These are phyloP conservation scores for Triplophysa tibetana DNA, from an alignment of 2,113 vertebrate genomes.

Conservation along the genomic window DNA sequence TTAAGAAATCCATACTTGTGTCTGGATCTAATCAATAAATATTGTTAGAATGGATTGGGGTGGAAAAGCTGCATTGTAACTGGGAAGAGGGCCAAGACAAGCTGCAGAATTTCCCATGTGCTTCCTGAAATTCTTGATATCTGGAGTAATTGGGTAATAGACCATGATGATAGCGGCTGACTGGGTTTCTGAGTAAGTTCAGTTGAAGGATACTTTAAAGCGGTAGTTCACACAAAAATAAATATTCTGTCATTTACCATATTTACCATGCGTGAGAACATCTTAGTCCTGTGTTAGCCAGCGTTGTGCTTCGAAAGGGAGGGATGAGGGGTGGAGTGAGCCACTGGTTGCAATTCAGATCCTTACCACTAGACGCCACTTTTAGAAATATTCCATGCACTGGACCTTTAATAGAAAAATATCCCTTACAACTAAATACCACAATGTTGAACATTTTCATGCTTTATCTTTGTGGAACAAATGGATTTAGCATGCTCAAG, in stretches of 20 bases:
- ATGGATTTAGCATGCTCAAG: not conserved
- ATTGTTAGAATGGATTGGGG: conserved; percentile 21
- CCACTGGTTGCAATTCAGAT: no score
- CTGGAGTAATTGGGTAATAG: conserved; percentile 10
- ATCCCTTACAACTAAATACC: not conserved
- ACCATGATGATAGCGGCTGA: not conserved
- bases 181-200: not conserved
- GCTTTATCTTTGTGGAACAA: conserved; percentile 9
- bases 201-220: not conserved
- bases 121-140: not conserved
- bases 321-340: no score
- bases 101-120: not conserved
- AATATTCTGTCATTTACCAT: not conserved
- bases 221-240: not conserved
- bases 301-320: no score
- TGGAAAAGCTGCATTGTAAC: conserved; percentile 1
- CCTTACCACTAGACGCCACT: no score
- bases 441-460: not conserved
- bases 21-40: conserved; percentile 35
- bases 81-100: conserved; percentile 3
- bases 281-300: no score
- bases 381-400: no score
- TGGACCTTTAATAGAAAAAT: no score
- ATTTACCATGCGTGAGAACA: no score
- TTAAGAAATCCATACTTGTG: conserved; percentile 18